Conservation (phyloP, 2,888 invertebrate species). For the Thera britannica region DNA sequence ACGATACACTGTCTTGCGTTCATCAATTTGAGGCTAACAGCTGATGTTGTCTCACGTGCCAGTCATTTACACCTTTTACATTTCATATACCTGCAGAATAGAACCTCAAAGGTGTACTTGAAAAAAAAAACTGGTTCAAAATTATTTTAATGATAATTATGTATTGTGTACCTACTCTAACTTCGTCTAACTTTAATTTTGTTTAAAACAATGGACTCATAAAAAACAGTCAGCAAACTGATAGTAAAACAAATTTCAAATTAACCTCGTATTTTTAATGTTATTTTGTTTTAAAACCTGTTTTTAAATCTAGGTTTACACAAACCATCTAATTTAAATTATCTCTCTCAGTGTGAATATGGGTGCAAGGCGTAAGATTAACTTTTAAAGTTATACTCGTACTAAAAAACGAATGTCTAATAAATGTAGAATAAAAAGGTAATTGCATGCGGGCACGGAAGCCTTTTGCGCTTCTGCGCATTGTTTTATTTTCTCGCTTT, state of each 20-base stretch:
- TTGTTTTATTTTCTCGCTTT: too few relatives aligned
- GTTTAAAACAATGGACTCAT: background rate
- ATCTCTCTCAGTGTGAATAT: background rate
- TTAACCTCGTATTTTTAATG: background rate
- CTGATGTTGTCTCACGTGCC: too few relatives aligned
- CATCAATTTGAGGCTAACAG: too few relatives aligned
- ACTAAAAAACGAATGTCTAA: background rate
- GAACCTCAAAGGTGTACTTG: too few relatives aligned
- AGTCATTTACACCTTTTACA: too few relatives aligned
- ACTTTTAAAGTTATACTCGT: background rate
- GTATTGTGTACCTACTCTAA: too few relatives aligned
- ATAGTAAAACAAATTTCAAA: background rate
- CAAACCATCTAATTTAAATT: background rate
- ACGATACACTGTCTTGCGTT: too few relatives aligned
- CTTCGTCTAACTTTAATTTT: background rate
- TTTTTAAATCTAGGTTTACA: constrained; percentile 5
- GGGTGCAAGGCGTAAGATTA: background rate
- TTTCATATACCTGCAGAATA: too few relatives aligned
- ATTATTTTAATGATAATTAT: too few relatives aligned
- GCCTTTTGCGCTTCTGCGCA: too few relatives aligned
- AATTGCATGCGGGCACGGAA: too few relatives aligned
- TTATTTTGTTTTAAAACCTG: background rate
- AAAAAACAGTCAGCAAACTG: background rate
- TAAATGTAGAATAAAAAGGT: background rate
- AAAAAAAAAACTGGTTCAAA: too few relatives aligned